Percentiles rank a stretch among this genome's conserved stretches.
Conservation (phyloP, 2,797 vertebrate genomes). For the Aldrovandia affinis region DNA sequence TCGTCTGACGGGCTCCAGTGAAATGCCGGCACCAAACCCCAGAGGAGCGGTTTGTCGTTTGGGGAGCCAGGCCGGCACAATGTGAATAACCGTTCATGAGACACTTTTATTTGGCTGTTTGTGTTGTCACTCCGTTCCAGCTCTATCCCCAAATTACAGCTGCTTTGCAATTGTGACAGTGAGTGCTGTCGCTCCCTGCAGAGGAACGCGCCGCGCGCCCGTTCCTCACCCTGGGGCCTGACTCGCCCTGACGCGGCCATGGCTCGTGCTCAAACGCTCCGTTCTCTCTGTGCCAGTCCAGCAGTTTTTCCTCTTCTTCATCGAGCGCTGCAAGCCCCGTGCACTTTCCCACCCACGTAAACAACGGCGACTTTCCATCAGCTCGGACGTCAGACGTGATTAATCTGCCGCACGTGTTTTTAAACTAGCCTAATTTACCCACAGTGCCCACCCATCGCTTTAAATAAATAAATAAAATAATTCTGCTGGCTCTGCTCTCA, state of each 20-base stretch:
- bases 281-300: not conserved
- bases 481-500: not conserved
- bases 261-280: not conserved
- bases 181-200: not conserved
- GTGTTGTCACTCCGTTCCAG: not conserved
- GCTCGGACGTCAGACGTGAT: not conserved
- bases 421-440: not conserved
- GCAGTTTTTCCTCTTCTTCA: not conserved
- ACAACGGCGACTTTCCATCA: not conserved
- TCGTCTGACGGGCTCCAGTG: not conserved
- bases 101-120: not conserved
- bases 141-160: no score
- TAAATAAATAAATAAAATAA: not conserved
- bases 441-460: not conserved
- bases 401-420: not conserved
- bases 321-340: not conserved
- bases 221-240: not conserved
- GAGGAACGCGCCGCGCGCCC: not conserved
- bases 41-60: not conserved
- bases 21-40: not conserved
- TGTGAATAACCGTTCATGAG: no score
- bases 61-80: not conserved
- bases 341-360: not conserved
- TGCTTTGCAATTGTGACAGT: not conserved
- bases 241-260: not conserved